Conservation (phyloP, 2,797 vertebrate species). For the Aselliscus stoliczkanus region DNA sequence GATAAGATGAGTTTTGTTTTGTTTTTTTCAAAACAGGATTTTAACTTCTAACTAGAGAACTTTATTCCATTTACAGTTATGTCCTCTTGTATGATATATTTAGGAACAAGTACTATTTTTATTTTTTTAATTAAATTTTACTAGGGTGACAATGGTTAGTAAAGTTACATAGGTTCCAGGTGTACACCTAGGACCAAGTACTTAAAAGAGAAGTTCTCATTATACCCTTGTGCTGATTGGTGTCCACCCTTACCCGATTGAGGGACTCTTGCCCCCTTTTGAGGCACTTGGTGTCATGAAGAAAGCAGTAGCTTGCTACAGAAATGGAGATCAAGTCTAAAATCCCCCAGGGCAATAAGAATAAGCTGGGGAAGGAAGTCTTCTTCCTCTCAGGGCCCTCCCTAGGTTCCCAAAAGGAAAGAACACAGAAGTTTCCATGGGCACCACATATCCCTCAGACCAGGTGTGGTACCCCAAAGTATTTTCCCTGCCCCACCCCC, state of each 20-base stretch:
- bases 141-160: too few species aligned
- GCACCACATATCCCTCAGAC: neutral
- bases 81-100: neutral
- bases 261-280: neutral
- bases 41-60: slow-evolving; percentile 37
- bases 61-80: slow-evolving; percentile 42
- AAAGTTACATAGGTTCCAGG: too few species aligned
- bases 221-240: neutral
- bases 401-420: neutral
- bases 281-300: slow-evolving; percentile 15
- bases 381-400: neutral
- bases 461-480: neutral
- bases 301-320: neutral
- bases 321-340: neutral
- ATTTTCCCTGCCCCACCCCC: neutral
- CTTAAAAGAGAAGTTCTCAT: neutral
- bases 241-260: neutral
- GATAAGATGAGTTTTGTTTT: neutral
- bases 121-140: too few species aligned
- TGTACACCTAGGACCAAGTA: neutral
- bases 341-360: neutral
- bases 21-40: neutral
- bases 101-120: neutral
- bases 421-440: neutral
- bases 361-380: neutral